phyloP scores from a whole-genome alignment of 1,140 invertebrate genomes.

The Phenacoccus solenopsis region DNA sequence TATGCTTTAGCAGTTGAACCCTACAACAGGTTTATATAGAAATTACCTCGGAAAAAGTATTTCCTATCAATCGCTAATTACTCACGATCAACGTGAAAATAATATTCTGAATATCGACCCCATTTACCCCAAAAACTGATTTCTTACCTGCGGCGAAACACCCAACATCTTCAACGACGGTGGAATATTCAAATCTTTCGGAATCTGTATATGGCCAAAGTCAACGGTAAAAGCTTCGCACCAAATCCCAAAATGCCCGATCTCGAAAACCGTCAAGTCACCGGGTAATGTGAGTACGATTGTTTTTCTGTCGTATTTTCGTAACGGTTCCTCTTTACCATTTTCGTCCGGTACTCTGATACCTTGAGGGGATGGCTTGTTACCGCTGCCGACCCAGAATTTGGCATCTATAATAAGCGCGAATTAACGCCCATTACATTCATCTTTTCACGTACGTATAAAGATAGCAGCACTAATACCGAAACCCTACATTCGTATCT shows the following conservation, averaged over 20 bases:
- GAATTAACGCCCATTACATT: background rate
- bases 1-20: background rate
- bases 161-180: slow-evolving; percentile 86
- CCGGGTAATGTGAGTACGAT: slow-evolving; percentile 73
- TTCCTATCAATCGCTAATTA: too few relatives aligned
- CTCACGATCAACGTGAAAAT: too few relatives aligned
- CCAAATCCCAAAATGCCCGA: slow-evolving; percentile 75
- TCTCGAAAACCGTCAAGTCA: slow-evolving; percentile 66
- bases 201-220: slow-evolving; percentile 73
- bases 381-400: slow-evolving; percentile 75
- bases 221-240: slow-evolving; percentile 78
- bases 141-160: slow-evolving; percentile 75
- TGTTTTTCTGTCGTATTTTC: slow-evolving; percentile 67
- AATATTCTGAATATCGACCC: too few relatives aligned
- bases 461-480: background rate
- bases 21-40: background rate
- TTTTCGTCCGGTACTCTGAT: slow-evolving; percentile 77
- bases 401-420: slow-evolving; percentile 55
- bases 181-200: slow-evolving; percentile 60
- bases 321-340: slow-evolving; percentile 62
- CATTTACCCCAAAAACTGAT: background rate
- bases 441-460: too few relatives aligned
- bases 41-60: too few relatives aligned
- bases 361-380: slow-evolving; percentile 61
- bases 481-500: too few relatives aligned